Evolutionary conservation across 2,797 vertebrate genomes (phyloP).

Genomic region (Echeneis naucrates): DNA sequence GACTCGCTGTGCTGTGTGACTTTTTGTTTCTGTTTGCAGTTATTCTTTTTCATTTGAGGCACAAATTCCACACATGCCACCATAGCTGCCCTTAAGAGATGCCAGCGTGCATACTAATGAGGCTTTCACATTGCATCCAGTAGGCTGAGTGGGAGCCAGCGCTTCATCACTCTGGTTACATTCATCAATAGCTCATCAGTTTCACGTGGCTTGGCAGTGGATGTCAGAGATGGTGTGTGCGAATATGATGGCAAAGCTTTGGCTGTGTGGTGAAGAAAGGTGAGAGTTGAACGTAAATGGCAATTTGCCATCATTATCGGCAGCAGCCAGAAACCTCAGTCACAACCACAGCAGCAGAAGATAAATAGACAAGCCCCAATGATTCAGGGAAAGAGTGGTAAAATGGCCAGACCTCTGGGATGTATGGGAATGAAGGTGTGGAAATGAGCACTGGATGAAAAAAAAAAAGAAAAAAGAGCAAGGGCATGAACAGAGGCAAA

Average conservation of each 20-base stretch:
- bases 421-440: slow-evolving; percentile 33
- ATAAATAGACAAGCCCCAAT: slow-evolving; percentile 48
- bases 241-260: slow-evolving; percentile 12
- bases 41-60: slow-evolving; percentile 2
- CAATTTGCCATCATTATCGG: slow-evolving; percentile 43
- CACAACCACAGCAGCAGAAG: slow-evolving; percentile 44
- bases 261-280: slow-evolving; percentile 26
- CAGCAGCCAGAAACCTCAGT: slow-evolving; percentile 39
- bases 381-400: slow-evolving; percentile 43
- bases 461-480: slow-evolving; percentile 14
- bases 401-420: slow-evolving; percentile 27
- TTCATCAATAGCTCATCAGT: slow-evolving; percentile 43
- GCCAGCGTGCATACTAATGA: slow-evolving; percentile 13
- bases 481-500: slow-evolving; percentile 37
- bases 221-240: slow-evolving; percentile 21
- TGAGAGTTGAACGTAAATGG: slow-evolving; percentile 29
- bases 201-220: slow-evolving; percentile 20
- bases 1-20: not conserved
- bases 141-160: slow-evolving; percentile 4
- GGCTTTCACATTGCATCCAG: slow-evolving; percentile 1
- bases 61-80: not conserved
- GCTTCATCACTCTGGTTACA: slow-evolving; percentile 20
- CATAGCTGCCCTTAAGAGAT: not conserved
- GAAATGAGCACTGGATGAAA: slow-evolving; percentile 49
- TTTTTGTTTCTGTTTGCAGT: slow-evolving; percentile 5